These are phyloP conservation scores for Geotrypetes seraphini DNA, from an alignment of 2,797 vertebrate genomes.

Conservation along the genomic window DNA sequence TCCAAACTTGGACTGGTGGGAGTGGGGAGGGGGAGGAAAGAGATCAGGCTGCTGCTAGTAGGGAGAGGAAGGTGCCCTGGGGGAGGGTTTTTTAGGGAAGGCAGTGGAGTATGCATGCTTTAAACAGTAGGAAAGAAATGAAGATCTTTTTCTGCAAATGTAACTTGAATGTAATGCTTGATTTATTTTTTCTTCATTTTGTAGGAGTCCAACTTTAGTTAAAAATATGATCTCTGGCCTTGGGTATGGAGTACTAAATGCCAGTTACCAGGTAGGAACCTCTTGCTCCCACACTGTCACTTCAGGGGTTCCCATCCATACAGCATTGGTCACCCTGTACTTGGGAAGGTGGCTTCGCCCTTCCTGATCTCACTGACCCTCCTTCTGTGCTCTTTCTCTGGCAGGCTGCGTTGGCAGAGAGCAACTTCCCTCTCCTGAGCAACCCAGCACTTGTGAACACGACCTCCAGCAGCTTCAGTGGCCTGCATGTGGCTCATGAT, in stretches of 20 bases:
- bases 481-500: slow-evolving; percentile 88
- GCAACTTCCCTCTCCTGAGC: slow-evolving; percentile 88
- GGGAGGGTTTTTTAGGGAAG: too few species aligned
- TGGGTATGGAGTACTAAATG: slow-evolving; percentile 91
- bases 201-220: slow-evolving; percentile 93
- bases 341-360: background rate
- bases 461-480: slow-evolving; percentile 77
- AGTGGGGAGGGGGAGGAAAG: too few species aligned
- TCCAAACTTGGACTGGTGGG: too few species aligned
- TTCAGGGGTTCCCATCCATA: background rate
- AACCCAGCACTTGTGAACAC: slow-evolving; percentile 80
- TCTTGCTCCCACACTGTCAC: too few species aligned
- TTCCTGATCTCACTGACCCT: background rate
- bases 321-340: background rate
- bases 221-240: slow-evolving; percentile 98
- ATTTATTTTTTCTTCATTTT: too few species aligned
- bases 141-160: too few species aligned
- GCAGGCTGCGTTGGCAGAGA: slow-evolving; percentile 89
- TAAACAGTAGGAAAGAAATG: too few species aligned
- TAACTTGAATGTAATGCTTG: too few species aligned
- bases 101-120: too few species aligned
- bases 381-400: background rate
- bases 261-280: slow-evolving; percentile 97
- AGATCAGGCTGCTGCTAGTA: too few species aligned
- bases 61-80: too few species aligned